Conservation (phyloP, 2,797 vertebrate species). For the Rhadinocentrus ornatus region DNA sequence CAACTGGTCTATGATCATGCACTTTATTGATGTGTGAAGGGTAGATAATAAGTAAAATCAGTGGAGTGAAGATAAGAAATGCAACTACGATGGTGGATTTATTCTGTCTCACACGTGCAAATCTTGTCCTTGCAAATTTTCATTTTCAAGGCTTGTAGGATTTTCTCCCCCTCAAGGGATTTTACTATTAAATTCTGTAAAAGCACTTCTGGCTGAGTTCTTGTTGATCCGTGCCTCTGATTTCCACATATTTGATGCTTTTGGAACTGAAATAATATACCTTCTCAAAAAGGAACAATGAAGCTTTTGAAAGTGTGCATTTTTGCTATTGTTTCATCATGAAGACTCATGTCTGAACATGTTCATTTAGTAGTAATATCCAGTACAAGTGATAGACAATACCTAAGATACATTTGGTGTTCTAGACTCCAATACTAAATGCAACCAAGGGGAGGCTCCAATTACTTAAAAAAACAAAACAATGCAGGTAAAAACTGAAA, state of each 20-base stretch:
- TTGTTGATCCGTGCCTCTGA: background rate
- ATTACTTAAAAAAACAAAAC: background rate
- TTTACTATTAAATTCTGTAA: background rate
- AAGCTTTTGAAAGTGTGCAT: background rate
- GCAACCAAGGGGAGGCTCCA: background rate
- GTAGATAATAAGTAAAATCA: background rate
- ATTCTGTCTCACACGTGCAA: background rate
- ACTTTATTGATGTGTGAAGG: background rate
- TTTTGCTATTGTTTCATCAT: background rate
- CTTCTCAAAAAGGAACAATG: background rate
- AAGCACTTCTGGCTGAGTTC: background rate
- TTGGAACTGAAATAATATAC: background rate
- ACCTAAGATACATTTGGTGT: background rate
- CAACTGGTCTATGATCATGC: background rate
- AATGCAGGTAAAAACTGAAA: background rate
- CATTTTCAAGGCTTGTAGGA: background rate
- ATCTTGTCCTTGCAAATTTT: background rate
- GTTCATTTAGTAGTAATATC: background rate
- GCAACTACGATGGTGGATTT: background rate
- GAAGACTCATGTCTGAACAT: background rate
- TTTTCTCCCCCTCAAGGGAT: background rate
- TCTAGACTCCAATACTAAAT: no score
- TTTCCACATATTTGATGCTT: constrained; percentile 13
- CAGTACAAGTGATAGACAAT: background rate
- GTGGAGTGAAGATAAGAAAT: background rate